Evolutionary conservation across 2,888 invertebrate genomes (phyloP).

Genomic region (Odontomyia ornata): DNA sequence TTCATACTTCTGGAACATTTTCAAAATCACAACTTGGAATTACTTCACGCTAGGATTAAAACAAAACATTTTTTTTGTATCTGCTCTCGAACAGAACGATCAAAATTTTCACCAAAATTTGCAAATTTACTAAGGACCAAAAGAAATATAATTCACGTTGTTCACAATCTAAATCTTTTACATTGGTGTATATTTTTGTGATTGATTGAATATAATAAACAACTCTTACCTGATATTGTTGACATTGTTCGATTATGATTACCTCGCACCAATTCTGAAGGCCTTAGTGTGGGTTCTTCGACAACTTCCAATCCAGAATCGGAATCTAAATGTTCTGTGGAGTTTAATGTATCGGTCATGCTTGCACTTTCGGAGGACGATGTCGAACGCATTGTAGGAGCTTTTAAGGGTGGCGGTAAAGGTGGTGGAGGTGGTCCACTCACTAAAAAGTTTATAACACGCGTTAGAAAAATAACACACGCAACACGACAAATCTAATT

Average conservation of each 20-base stretch:
- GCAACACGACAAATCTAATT: neutral
- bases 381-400: slow-evolving; percentile 54
- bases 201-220: no score
- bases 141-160: no score
- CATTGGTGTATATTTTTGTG: no score
- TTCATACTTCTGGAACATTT: no score
- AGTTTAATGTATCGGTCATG: slow-evolving; percentile 51
- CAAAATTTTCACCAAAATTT: no score
- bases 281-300: slow-evolving; percentile 74
- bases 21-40: no score
- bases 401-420: slow-evolving; percentile 70
- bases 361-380: slow-evolving; percentile 46
- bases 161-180: no score
- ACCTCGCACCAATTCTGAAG: slow-evolving; percentile 72
- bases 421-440: slow-evolving; percentile 76
- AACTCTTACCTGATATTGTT: slow-evolving; percentile 66
- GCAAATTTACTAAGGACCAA: no score
- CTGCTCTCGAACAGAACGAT: no score
- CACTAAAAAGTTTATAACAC: slow-evolving; percentile 54
- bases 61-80: no score
- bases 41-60: no score
- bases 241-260: slow-evolving; percentile 69
- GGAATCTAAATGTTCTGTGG: slow-evolving; percentile 56
- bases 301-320: slow-evolving; percentile 68
- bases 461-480: slow-evolving; percentile 53